Evolutionary conservation across 2,888 invertebrate genomes (phyloP).

Genomic region (Tipula lateralis): DNA sequence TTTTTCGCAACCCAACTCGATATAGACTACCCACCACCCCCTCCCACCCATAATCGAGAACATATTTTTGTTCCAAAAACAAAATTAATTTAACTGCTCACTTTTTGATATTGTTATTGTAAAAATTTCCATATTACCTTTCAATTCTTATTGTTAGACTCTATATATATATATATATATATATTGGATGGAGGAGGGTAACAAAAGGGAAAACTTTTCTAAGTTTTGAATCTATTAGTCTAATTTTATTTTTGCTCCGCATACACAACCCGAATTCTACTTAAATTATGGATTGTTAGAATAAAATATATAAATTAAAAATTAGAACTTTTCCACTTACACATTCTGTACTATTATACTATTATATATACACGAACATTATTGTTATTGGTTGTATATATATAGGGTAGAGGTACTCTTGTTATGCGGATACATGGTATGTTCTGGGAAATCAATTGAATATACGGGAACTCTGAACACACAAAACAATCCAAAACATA

Average conservation of each 20-base stretch:
- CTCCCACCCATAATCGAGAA: background rate
- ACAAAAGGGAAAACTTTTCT: background rate
- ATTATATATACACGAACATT: background rate
- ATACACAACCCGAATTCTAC: background rate
- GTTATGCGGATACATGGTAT: background rate
- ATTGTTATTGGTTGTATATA: background rate
- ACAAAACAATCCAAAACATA: background rate
- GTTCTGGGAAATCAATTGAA: background rate
- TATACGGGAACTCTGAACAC: background rate
- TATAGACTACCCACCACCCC: too few species aligned
- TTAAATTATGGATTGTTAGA: background rate
- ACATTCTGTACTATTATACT: background rate
- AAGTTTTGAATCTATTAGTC: conserved; percentile 2
- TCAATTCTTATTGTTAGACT: background rate
- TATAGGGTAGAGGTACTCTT: background rate
- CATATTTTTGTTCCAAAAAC: background rate
- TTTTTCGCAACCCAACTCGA: background rate
- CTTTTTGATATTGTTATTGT: background rate
- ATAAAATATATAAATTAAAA: background rate
- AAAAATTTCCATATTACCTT: conserved; percentile 12
- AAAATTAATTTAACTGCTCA: background rate
- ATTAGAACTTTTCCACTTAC: background rate
- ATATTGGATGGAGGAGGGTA: too few species aligned
- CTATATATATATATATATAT: background rate
- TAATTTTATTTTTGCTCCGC: background rate